A percentile compares a stretch with the other conserved stretches of the same genome.
These are phyloP conservation scores for Columbina picui DNA, from an alignment of 2,113 vertebrate genomes.

Conservation along the genomic window DNA sequence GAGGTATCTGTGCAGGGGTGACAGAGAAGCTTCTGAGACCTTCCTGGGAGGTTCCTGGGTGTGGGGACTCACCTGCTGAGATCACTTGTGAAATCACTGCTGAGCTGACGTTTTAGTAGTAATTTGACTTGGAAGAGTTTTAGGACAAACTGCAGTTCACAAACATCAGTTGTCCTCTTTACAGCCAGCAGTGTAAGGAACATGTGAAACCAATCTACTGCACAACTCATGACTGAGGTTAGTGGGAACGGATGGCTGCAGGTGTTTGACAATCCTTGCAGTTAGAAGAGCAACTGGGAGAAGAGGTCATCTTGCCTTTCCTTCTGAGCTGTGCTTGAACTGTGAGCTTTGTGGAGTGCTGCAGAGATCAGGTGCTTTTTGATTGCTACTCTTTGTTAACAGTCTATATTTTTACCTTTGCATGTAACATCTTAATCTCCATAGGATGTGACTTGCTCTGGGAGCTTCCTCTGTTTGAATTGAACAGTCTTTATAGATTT, in stretches of 20 bases:
- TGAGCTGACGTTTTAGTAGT: neutral
- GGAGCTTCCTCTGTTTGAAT: neutral
- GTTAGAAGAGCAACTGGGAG: neutral
- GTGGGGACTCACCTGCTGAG: neutral
- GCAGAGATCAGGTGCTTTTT: neutral
- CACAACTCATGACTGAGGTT: rapidly evolving
- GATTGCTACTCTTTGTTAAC: neutral
- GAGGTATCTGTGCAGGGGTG: neutral
- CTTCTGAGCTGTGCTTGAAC: neutral
- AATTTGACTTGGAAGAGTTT: neutral
- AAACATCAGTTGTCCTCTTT: neutral
- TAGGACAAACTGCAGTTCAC: neutral
- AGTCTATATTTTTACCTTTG: neutral
- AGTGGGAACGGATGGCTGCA: neutral
- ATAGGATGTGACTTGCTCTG: neutral
- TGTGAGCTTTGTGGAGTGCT: neutral
- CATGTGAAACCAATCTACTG: rapidly evolving
- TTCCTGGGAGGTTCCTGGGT: neutral
- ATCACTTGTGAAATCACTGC: neutral
- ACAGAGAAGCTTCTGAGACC: neutral
- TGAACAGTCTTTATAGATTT: neutral
- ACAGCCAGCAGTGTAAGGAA: neutral
- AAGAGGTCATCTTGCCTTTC: neutral
- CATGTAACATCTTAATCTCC: neutral
- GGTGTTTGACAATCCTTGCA: neutral